Conservation (phyloP, 2,888 invertebrate genomes). For the Macaria liturata region DNA sequence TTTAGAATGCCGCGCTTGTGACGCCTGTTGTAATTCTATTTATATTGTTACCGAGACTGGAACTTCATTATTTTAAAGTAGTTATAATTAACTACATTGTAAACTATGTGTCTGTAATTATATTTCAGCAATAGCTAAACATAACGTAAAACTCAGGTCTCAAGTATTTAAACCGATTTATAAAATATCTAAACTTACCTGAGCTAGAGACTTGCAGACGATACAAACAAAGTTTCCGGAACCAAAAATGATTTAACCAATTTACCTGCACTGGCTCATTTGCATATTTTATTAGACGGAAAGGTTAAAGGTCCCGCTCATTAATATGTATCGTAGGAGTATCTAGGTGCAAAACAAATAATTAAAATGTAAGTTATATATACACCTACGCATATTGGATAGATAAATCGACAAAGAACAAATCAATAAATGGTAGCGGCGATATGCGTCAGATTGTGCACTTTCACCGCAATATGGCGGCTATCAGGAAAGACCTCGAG, state of each 20-base stretch:
- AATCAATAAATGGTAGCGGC: conserved; percentile 1
- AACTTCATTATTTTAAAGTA: neutral
- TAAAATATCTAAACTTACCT: no score
- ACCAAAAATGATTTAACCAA: conserved; percentile 5
- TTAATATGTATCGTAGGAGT: conserved; percentile 17
- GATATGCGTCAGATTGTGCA: no score
- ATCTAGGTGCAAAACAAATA: neutral
- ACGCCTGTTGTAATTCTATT: conserved; percentile 57
- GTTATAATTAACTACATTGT: no score
- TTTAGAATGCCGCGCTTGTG: conserved; percentile 62
- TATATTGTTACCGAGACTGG: conserved; percentile 40
- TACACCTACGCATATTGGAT: neutral
- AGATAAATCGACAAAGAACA: conserved; percentile 2
- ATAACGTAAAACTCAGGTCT: no score
- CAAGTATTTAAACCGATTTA: no score
- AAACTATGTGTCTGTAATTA: no score
- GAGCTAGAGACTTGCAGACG: neutral
- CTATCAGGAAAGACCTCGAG: conserved; percentile 28
- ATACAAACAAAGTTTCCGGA: conserved; percentile 1
- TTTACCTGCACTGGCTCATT: conserved; percentile 9
- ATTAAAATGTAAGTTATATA: neutral
- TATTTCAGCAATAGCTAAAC: no score
- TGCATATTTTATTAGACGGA: conserved; percentile 18
- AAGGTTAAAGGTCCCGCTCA: conserved; percentile 17
- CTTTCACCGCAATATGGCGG: conserved; percentile 16